A percentile compares a stretch with the other conserved stretches of the same genome.
Conservation (phyloP, 2,888 invertebrate species). For the Tetropium fuscum region DNA sequence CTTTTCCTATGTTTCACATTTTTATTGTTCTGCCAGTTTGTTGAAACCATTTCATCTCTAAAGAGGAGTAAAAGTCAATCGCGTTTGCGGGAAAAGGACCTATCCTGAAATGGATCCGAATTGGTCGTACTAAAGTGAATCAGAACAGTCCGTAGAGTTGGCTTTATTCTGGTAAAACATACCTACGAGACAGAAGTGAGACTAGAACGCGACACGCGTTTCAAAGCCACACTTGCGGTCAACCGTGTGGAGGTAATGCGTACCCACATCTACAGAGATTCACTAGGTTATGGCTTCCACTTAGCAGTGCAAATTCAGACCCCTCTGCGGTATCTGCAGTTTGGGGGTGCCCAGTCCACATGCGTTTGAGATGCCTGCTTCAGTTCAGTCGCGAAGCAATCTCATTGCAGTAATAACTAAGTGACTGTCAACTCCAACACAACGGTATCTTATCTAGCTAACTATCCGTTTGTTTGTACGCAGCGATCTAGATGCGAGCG, state of each 20-base stretch:
- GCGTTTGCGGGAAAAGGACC: too few relatives aligned
- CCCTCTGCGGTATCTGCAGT: background rate
- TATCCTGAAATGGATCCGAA: too few relatives aligned
- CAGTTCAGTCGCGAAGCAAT: slow-evolving; percentile 4
- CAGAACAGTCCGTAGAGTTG: too few relatives aligned
- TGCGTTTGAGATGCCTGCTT: background rate
- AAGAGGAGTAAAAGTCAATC: too few relatives aligned
- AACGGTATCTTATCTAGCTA: slow-evolving; percentile 40
- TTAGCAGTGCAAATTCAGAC: background rate
- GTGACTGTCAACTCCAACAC: slow-evolving; percentile 9
- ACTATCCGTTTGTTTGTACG: slow-evolving; percentile 34
- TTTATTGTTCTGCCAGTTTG: too few relatives aligned
- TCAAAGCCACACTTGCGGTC: slow-evolving; percentile 2
- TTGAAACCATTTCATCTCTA: too few relatives aligned
- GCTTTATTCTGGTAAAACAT: too few relatives aligned
- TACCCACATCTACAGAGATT: background rate
- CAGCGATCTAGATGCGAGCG: slow-evolving; percentile 12
- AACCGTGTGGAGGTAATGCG: slow-evolving; percentile 1
- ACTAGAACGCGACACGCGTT: too few relatives aligned
- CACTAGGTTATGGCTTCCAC: background rate
- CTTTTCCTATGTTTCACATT: too few relatives aligned
- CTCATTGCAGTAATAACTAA: slow-evolving; percentile 7
- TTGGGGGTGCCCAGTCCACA: slow-evolving; percentile 4
- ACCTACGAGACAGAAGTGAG: too few relatives aligned
- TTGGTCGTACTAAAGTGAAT: too few relatives aligned